Conservation (phyloP, 2,888 invertebrate species). For the Alentia gelatinosa region DNA sequence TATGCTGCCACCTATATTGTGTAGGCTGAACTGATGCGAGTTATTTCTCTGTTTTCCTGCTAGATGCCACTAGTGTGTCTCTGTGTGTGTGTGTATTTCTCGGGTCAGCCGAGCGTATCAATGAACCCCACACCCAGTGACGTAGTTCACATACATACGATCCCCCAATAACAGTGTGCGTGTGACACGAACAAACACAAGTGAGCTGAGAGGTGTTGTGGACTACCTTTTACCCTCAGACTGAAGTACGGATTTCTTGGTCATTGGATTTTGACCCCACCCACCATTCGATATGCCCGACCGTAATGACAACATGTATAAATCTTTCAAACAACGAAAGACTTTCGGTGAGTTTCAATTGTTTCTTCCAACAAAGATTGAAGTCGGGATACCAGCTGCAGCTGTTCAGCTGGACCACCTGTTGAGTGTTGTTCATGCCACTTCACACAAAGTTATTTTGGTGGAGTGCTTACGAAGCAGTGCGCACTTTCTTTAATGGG, state of each 20-base stretch:
- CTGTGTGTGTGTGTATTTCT: not conserved
- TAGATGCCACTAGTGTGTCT: not conserved
- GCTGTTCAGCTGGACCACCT: no score
- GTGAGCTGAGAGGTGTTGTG: constrained; percentile 18
- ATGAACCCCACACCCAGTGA: not conserved
- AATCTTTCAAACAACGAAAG: constrained; percentile 80
- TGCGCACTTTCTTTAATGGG: no score
- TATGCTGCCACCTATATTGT: constrained; percentile 1
- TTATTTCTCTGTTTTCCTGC: not conserved
- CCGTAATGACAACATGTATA: constrained; percentile 72
- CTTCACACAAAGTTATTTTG: no score
- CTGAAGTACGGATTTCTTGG: not conserved
- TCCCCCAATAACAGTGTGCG: not conserved
- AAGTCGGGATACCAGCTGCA: no score
- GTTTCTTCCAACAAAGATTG: no score
- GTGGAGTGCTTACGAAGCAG: no score
- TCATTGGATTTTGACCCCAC: not conserved
- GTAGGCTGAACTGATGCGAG: not conserved
- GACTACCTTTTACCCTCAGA: not conserved
- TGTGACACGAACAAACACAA: not conserved
- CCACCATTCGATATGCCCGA: constrained; percentile 73
- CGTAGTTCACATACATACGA: not conserved
- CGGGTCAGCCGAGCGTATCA: not conserved
- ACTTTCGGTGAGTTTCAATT: constrained; percentile 78
- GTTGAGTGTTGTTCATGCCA: no score